Evolutionary conservation across 2,888 invertebrate genomes (phyloP).

Genomic region (Tenthredo livida): DNA sequence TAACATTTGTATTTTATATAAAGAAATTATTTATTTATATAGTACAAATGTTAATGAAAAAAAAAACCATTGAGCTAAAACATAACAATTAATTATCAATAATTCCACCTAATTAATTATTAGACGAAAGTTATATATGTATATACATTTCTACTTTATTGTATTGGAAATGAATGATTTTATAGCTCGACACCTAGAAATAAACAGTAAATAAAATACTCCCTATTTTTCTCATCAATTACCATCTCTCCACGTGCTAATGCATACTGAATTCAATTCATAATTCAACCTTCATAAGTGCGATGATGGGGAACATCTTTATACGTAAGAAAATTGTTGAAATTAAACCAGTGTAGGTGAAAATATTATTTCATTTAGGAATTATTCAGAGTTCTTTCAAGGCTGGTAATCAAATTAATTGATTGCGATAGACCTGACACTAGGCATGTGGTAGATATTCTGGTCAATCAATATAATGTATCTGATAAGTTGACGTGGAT

Average conservation of each 20-base stretch:
- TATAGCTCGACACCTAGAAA: conserved; percentile 46
- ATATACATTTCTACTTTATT: conserved; percentile 53
- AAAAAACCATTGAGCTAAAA: conserved; percentile 28
- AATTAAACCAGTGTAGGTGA: not conserved
- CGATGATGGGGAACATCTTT: not conserved
- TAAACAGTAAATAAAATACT: conserved; percentile 26
- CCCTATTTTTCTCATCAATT: not conserved
- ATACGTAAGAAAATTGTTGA: not conserved
- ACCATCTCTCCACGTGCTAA: not conserved
- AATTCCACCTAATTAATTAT: conserved; percentile 48
- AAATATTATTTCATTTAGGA: not conserved
- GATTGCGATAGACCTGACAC: not conserved
- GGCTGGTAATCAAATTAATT: not conserved
- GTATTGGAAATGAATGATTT: conserved; percentile 47
- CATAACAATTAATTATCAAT: conserved; percentile 41
- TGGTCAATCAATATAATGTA: not conserved
- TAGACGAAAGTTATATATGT: conserved; percentile 47
- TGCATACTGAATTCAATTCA: not conserved
- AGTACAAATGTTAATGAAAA: conserved; percentile 10
- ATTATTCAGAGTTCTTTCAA: not conserved
- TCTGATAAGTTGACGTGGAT: not conserved
- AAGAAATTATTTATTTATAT: not conserved
- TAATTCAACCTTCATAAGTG: not conserved
- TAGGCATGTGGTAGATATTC: conserved; percentile 16
- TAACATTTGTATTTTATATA: conserved; percentile 23